Evolutionary conservation across 2,113 vertebrate species (phyloP).

Genomic region (Oceanodroma tethys): DNA sequence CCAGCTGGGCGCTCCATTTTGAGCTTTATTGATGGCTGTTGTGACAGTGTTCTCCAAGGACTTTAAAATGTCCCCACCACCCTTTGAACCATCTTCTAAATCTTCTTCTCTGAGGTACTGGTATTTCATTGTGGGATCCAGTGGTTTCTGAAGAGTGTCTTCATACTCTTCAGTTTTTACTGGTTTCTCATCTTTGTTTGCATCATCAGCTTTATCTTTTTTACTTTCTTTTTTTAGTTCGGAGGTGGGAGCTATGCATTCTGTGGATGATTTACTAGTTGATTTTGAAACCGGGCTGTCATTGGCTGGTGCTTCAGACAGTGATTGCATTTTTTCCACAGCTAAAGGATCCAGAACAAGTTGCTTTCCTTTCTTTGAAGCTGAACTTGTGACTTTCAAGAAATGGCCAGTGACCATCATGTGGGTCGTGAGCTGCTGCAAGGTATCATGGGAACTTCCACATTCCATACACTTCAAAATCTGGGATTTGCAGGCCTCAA

Average conservation of each 20-base stretch:
- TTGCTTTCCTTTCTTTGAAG: slow-evolving; percentile 97
- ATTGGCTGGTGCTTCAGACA: slow-evolving; percentile 79
- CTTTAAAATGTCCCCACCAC: slow-evolving; percentile 95
- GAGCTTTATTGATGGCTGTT: slow-evolving; percentile 84
- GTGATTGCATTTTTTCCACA: slow-evolving; percentile 91
- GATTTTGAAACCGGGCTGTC: slow-evolving; percentile 77
- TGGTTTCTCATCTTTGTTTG: slow-evolving; percentile 72
- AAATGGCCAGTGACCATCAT: slow-evolving; percentile 99
- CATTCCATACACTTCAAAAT: slow-evolving; percentile 99
- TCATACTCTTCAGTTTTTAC: slow-evolving; percentile 85
- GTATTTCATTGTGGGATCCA: slow-evolving; percentile 87
- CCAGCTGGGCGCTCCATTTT: slow-evolving; percentile 86
- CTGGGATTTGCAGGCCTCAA: slow-evolving; percentile 98
- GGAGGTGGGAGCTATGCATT: slow-evolving; percentile 69
- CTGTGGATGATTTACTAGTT: slow-evolving; percentile 76
- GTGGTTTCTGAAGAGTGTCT: slow-evolving; percentile 81
- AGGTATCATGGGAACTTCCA: slow-evolving; percentile 93
- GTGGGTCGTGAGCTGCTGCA: slow-evolving; percentile 96
- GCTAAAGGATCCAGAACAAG: slow-evolving; percentile 91
- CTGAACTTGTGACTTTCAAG: slow-evolving; percentile 96
- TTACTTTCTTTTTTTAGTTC: slow-evolving; percentile 84
- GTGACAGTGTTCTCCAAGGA: slow-evolving; percentile 94
- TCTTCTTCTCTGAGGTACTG: slow-evolving; percentile 96
- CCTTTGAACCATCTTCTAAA: slow-evolving; percentile 90
- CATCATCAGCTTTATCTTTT: slow-evolving; percentile 75